Evolutionary conservation across 2,113 vertebrate genomes (phyloP).

Genomic region (Entelurus aequoreus): DNA sequence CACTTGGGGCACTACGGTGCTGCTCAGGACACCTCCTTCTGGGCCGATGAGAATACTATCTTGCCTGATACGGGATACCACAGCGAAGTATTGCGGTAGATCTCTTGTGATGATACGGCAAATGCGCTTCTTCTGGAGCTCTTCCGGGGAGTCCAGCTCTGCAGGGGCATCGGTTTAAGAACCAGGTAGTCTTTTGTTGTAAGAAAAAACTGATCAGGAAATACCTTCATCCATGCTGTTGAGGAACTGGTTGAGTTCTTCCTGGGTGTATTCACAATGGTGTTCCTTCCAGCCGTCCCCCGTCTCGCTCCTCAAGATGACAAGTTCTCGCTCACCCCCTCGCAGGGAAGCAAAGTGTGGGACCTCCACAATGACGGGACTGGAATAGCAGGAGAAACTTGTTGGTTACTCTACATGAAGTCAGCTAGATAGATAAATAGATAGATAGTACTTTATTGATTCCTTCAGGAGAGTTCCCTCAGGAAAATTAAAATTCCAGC

Average conservation of each 20-base stretch:
- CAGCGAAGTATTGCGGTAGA: constrained; percentile 96
- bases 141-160: constrained; percentile 89
- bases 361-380: constrained; percentile 98
- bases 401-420: not conserved
- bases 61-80: constrained; percentile 94
- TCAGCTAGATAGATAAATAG: too few species aligned
- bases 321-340: constrained; percentile 90
- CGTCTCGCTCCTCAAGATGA: constrained; percentile 91
- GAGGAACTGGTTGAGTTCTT: constrained; percentile 92
- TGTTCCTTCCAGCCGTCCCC: constrained; percentile 99
- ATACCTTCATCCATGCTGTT: constrained; percentile 97
- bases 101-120: constrained; percentile 96
- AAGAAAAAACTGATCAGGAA: constrained; percentile 10
- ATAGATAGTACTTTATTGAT: too few species aligned
- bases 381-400: constrained; percentile 41
- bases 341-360: constrained; percentile 95
- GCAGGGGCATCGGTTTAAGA: not conserved
- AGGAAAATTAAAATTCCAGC: too few species aligned
- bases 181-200: not conserved
- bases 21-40: constrained; percentile 92
- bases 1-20: constrained; percentile 91
- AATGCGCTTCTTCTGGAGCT: constrained; percentile 91
- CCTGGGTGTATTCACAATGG: constrained; percentile 90
- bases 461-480: too few species aligned
- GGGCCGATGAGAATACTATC: constrained; percentile 97